phyloP scores from a whole-genome alignment of 1,140 invertebrate species.

The Drosophila dunni region DNA sequence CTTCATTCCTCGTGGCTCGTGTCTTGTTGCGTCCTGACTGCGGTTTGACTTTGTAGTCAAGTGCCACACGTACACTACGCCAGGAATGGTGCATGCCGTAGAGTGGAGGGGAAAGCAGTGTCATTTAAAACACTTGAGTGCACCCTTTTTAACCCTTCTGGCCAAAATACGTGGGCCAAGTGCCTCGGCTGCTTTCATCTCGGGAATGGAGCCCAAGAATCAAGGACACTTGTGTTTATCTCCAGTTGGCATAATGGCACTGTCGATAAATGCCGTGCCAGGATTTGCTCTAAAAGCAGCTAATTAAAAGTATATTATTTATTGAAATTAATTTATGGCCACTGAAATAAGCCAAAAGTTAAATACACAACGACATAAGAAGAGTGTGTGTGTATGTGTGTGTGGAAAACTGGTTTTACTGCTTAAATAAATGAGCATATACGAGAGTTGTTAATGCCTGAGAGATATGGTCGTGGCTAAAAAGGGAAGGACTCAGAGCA shows the following conservation, averaged over 20 bases:
- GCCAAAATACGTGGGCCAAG: slow-evolving; percentile 1
- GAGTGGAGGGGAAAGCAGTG: background rate
- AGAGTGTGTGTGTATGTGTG: slow-evolving; percentile 20
- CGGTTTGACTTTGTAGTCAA: slow-evolving; percentile 79
- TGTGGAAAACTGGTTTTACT: slow-evolving; percentile 67
- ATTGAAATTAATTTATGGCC: slow-evolving; percentile 73
- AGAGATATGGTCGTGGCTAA: slow-evolving; percentile 15
- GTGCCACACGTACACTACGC: slow-evolving; percentile 28
- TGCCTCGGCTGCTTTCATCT: slow-evolving; percentile 21
- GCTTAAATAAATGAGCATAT: slow-evolving; percentile 68
- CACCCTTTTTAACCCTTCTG: slow-evolving; percentile 55
- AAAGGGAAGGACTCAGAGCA: background rate
- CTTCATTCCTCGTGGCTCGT: slow-evolving; percentile 37
- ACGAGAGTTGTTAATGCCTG: slow-evolving; percentile 48
- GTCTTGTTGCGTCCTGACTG: slow-evolving; percentile 47
- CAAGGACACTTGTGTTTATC: slow-evolving; percentile 17
- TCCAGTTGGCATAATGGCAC: slow-evolving; percentile 47
- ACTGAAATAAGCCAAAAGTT: slow-evolving; percentile 66
- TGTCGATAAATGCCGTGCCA: slow-evolving; percentile 29
- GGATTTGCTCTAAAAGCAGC: slow-evolving; percentile 46
- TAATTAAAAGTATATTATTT: slow-evolving; percentile 82
- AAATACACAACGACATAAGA: slow-evolving; percentile 53
- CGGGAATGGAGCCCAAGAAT: background rate
- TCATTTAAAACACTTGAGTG: slow-evolving; percentile 75
- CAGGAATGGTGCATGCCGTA: background rate